phyloP scores from a whole-genome alignment of 1,140 invertebrate genomes.

The Pseudomyrmex pallidus region DNA sequence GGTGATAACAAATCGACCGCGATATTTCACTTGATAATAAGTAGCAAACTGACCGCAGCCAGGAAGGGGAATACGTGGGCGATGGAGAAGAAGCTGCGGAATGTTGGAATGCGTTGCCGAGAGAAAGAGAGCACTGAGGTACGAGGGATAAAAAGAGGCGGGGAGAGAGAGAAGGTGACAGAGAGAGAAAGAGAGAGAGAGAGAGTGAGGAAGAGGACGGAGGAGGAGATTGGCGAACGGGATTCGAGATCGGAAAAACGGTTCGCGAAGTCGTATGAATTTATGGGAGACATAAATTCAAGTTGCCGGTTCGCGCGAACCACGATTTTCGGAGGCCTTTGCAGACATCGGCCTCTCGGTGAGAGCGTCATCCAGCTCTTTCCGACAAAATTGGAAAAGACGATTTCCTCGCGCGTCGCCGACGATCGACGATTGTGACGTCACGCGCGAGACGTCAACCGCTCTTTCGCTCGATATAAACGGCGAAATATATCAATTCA shows the following conservation, averaged over 20 bases:
- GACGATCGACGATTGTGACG: conserved; percentile 4
- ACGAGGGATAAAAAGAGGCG: conserved; percentile 56
- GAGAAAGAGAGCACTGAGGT: conserved; percentile 49
- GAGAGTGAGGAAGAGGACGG: conserved; percentile 58
- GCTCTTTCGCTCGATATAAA: conserved; percentile 11
- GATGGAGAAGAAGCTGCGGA: conserved; percentile 56
- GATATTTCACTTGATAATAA: conserved; percentile 64
- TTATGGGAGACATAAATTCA: conserved; percentile 83
- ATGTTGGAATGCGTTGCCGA: conserved; percentile 47
- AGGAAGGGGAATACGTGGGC: conserved; percentile 31
- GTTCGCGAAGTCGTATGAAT: conserved; percentile 81
- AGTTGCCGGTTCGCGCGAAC: conserved; percentile 62
- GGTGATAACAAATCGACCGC: conserved; percentile 54
- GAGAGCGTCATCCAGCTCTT: not conserved
- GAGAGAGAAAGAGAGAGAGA: conserved; percentile 18
- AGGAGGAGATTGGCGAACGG: conserved; percentile 62
- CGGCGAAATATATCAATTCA: conserved; percentile 18
- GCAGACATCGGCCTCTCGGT: conserved; percentile 24
- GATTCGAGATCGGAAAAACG: conserved; percentile 80
- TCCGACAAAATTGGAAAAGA: conserved; percentile 58
- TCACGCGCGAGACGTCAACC: conserved; percentile 15
- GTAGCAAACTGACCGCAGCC: conserved; percentile 61
- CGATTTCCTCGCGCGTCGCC: not conserved
- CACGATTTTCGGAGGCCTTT: conserved; percentile 72
- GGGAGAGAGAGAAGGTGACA: not conserved